Percentiles rank a stretch among this genome's conserved stretches.
phyloP scores from a whole-genome alignment of 2,888 invertebrate genomes.

The Automeris io region DNA sequence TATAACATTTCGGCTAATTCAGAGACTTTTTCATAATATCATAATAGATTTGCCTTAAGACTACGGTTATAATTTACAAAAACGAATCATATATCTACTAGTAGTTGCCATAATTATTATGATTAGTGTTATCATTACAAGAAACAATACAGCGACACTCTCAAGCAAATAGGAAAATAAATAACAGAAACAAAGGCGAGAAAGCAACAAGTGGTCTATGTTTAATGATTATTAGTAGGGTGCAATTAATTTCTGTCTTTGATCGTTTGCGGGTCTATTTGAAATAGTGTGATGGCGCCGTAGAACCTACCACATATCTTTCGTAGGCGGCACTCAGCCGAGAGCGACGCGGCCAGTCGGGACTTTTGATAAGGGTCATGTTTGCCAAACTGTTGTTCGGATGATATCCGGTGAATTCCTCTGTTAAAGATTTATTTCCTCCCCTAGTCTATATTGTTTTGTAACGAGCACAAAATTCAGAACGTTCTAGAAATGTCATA shows the following conservation, averaged over 20 bases:
- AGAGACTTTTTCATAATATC: too few relatives aligned
- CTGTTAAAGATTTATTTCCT: conserved; percentile 37
- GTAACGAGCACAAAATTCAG: conserved; percentile 13
- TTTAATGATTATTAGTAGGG: conserved; percentile 51
- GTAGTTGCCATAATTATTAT: too few relatives aligned
- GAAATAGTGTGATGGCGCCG: conserved; percentile 23
- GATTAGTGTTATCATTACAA: not conserved
- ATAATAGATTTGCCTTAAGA: too few relatives aligned
- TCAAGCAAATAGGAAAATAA: conserved; percentile 8
- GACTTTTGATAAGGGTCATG: conserved; percentile 42
- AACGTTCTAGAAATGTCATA: not conserved
- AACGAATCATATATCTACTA: too few relatives aligned
- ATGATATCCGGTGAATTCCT: conserved; percentile 38
- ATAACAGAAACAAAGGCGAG: conserved; percentile 18
- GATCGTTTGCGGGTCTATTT: conserved; percentile 29
- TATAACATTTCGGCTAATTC: too few relatives aligned
- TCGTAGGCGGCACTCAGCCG: conserved; percentile 10
- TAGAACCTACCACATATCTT: not conserved
- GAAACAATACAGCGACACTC: not conserved
- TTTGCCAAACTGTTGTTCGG: conserved; percentile 39
- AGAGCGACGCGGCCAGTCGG: conserved; percentile 7
- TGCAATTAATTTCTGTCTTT: conserved; percentile 52
- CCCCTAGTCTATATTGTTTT: conserved; percentile 19
- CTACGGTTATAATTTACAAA: too few relatives aligned
- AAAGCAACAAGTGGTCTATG: conserved; percentile 56